Percentiles rank a stretch among this genome's conserved stretches.
Conservation (phyloP, 1,140 invertebrate species). For the Dinoponera quadriceps region DNA sequence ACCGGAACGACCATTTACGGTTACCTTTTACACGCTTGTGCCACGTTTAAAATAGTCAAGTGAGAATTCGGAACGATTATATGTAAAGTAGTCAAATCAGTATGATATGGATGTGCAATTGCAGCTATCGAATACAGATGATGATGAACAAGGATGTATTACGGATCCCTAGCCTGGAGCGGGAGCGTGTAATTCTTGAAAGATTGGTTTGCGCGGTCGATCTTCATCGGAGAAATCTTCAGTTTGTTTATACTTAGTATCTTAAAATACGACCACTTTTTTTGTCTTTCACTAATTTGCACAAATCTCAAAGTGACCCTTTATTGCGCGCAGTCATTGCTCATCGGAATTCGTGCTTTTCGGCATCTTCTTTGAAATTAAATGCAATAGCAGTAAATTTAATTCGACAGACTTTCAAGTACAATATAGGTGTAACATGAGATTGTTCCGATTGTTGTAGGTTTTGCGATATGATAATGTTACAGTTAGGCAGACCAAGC, state of each 20-base stretch:
- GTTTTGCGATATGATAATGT: not conserved
- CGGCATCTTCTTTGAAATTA: too few species aligned
- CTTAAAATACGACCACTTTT: not conserved
- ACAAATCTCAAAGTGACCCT: too few species aligned
- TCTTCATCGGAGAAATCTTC: not conserved
- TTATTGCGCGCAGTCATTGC: too few species aligned
- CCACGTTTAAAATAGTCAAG: constrained; percentile 1
- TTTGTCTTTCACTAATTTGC: not conserved
- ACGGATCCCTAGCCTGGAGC: not conserved
- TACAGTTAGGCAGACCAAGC: not conserved
- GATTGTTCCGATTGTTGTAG: not conserved
- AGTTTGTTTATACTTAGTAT: not conserved
- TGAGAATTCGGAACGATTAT: not conserved
- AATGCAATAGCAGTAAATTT: too few species aligned
- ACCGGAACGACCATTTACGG: not conserved
- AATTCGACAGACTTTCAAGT: too few species aligned
- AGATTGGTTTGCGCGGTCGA: not conserved
- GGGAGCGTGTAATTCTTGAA: not conserved
- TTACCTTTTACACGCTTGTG: not conserved
- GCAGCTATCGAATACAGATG: constrained; percentile 1
- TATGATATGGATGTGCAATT: not conserved
- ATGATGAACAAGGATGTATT: not conserved
- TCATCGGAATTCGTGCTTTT: too few species aligned
- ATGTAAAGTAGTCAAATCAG: not conserved
- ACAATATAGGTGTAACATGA: too few species aligned